phyloP scores from a whole-genome alignment of 2,888 invertebrate species.

The Adelphocoris suturalis region DNA sequence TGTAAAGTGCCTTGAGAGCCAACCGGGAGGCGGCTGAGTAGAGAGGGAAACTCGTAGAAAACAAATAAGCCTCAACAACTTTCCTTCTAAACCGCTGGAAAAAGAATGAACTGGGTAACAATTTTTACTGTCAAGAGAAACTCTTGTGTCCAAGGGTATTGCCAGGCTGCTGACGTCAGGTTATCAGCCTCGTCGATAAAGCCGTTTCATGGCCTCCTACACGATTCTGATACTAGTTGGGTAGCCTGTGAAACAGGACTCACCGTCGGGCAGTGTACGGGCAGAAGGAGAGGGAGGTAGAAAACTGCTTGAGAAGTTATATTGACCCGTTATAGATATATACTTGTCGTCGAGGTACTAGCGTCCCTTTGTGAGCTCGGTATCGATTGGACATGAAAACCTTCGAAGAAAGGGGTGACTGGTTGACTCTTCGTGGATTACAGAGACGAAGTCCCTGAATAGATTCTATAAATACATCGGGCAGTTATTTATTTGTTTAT shows the following conservation, averaged over 20 bases:
- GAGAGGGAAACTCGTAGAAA: slow-evolving; percentile 22
- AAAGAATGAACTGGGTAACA: slow-evolving; percentile 8
- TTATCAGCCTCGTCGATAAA: slow-evolving; percentile 5
- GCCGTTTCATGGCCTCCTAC: background rate
- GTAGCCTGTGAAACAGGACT: slow-evolving; percentile 10
- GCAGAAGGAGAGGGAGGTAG: background rate
- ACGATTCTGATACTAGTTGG: background rate
- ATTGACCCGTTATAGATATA: background rate
- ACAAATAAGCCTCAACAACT: slow-evolving; percentile 47
- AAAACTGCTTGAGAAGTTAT: slow-evolving; percentile 9
- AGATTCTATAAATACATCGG: no score
- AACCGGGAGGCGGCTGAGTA: background rate
- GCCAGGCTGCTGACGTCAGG: background rate
- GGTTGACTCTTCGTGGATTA: no score
- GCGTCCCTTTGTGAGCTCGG: no score
- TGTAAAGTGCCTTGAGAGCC: slow-evolving; percentile 49
- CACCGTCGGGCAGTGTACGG: background rate
- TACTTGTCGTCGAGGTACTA: background rate
- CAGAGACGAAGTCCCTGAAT: no score
- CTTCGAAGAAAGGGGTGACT: no score
- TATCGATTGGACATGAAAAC: no score
- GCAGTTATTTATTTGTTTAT: no score
- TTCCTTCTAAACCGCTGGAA: background rate
- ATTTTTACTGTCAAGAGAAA: slow-evolving; percentile 41
- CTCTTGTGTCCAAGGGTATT: background rate